Evolutionary conservation across 2,888 invertebrate genomes (phyloP).

Genomic region (Watsonalla binaria): DNA sequence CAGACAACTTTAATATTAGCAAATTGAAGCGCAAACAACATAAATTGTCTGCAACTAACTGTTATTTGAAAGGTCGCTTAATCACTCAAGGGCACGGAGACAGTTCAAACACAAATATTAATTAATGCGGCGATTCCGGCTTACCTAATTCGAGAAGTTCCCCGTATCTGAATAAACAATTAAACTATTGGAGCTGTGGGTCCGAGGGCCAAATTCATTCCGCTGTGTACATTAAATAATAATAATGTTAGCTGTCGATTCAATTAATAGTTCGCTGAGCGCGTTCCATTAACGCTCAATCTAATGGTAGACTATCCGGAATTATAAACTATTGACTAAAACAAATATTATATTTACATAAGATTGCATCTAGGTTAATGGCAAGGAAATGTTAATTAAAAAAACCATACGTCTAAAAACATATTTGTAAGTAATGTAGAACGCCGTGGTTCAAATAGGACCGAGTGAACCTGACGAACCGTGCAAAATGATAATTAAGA

Average conservation of each 20-base stretch:
- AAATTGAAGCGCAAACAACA: constrained; percentile 56
- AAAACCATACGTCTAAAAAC: background rate
- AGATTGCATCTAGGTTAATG: no score
- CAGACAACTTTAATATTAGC: constrained; percentile 16
- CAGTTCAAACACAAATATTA: constrained; percentile 75
- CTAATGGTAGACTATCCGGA: background rate
- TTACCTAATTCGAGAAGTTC: constrained; percentile 71
- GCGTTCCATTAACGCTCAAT: background rate
- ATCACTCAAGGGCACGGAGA: constrained; percentile 70
- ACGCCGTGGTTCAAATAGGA: constrained; percentile 32
- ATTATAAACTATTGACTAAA: no score
- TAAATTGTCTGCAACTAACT: constrained; percentile 60
- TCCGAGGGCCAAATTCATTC: constrained; percentile 6
- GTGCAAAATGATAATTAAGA: constrained; percentile 78
- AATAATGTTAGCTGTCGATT: background rate
- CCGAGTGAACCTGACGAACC: constrained; percentile 68
- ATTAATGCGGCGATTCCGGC: constrained; percentile 70
- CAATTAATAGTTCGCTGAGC: background rate
- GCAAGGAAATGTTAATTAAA: no score
- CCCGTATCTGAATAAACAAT: constrained; percentile 72
- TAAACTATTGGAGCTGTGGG: constrained; percentile 54
- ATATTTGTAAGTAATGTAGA: constrained; percentile 1
- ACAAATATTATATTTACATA: no score
- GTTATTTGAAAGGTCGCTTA: constrained; percentile 69
- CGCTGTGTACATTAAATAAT: background rate